A percentile compares a stretch with the other conserved stretches of the same genome.
Conservation (phyloP, 1,140 invertebrate species). For the Lamellibrachia luymesi region DNA sequence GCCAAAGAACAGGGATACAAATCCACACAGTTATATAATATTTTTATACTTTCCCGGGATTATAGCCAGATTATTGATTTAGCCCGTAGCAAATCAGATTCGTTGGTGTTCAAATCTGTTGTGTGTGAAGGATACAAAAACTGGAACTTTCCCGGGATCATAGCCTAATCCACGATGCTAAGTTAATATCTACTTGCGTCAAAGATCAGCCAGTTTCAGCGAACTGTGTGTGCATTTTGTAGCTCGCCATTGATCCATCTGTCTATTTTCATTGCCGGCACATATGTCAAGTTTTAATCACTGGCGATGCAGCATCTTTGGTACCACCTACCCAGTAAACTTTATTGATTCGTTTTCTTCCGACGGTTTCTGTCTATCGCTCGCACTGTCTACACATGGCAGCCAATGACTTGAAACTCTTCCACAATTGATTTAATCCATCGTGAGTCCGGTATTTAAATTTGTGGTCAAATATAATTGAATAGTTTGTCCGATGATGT, state of each 20-base stretch:
- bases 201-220: neutral
- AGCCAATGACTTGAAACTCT: neutral
- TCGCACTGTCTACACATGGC: neutral
- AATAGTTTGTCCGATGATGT: too few species aligned
- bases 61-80: too few species aligned
- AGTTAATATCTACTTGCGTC: neutral
- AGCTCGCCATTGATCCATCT: neutral
- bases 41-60: too few species aligned
- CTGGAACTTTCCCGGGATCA: neutral
- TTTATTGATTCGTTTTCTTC: neutral
- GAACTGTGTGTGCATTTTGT: neutral
- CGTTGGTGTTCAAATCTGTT: too few species aligned
- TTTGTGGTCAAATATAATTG: too few species aligned
- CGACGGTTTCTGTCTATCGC: neutral
- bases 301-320: neutral
- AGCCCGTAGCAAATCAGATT: too few species aligned
- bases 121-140: too few species aligned
- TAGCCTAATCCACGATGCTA: neutral
- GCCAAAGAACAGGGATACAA: too few species aligned
- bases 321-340: neutral
- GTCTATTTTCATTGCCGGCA: neutral
- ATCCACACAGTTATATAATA: too few species aligned
- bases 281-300: constrained; percentile 5
- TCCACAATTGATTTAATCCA: too few species aligned
- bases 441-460: too few species aligned